These are phyloP conservation scores for Oreochromis mossambicus DNA, from an alignment of 2,797 vertebrate genomes.

Conservation along the genomic window DNA sequence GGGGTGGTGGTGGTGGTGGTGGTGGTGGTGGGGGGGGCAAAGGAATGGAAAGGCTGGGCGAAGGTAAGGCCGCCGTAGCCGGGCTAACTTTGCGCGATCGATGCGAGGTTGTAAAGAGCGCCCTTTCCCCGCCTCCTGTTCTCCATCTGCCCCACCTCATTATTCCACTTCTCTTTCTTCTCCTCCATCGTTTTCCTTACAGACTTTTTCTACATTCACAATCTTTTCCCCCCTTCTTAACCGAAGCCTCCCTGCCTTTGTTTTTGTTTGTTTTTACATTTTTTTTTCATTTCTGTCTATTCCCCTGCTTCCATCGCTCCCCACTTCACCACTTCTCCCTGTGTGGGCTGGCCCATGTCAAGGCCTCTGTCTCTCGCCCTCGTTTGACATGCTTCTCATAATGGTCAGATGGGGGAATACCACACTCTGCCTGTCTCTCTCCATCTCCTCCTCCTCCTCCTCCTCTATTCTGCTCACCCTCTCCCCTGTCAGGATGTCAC, in stretches of 20 bases:
- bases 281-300: background rate
- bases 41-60: background rate
- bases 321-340: constrained; percentile 40
- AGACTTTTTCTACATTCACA: constrained; percentile 2
- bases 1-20: background rate
- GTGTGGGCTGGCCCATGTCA: constrained; percentile 70
- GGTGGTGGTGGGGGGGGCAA: background rate
- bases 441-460: constrained; percentile 46
- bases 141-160: constrained; percentile 28
- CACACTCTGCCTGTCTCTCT: constrained; percentile 65
- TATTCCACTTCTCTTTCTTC: constrained; percentile 9
- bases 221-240: background rate
- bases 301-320: background rate
- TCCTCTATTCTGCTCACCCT: constrained; percentile 35
- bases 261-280: background rate
- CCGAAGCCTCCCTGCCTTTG: background rate
- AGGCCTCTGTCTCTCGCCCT: constrained; percentile 69
- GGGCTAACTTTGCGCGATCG: constrained; percentile 65
- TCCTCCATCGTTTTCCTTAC: constrained; percentile 13
- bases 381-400: constrained; percentile 83
- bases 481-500: constrained; percentile 59
- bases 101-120: constrained; percentile 65
- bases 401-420: constrained; percentile 80
- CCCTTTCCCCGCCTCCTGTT: constrained; percentile 8
- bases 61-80: constrained; percentile 49